Evolutionary conservation across 2,113 vertebrate genomes (phyloP), one percentile per base, ranked within the genome.

Genomic region (Tympanuchus pallidicinctus): DNA sequence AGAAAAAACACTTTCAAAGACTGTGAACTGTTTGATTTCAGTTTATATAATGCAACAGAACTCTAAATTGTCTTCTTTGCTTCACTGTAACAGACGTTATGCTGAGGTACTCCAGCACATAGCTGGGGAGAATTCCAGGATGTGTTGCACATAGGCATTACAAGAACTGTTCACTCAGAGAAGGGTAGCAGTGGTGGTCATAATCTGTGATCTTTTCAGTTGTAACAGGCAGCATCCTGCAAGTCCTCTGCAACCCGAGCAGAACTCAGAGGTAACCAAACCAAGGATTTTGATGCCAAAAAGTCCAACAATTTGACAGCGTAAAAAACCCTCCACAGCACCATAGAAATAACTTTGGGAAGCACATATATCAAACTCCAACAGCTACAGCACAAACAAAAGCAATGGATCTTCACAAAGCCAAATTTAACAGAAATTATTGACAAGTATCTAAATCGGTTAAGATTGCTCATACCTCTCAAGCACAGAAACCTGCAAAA

Each of bases 1-100:
- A 95, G 54, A 91, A 94, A 83, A 93, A 85, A 32, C 8, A 88
- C 89, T 97, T 95, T 59, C 50, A 89, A 96, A 94, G 76, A 86
- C 70, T 66, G 47, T 11, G 21, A 88, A 96, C 89, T 86, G 71
- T 64, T 86, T 90, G 24, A 92, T 91, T 97, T 89, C 70, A 92
- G 40, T 63, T 93, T 80, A 57, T 40, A 89, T 38, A 85, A 78
- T 43, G 45, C 50, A 36, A 73, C 30, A 82, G 74, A 83, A 94
- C 42, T 91, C 76, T 17, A 75, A 93, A 83, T 32, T 15, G 42
- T 74, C 72, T 86, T 86, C 45, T 40, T 42, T 40, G 42, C 64
- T 83, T 82, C 70, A 82, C 36, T 72, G 90, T 34, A 86, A 78
- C 22, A 84, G 19, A 92, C 17, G 6, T 28, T 56, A 71, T 64